Base-by-base conservation (phyloP, 1,140 invertebrate species). In the Medauroidea extradentata region DNA sequence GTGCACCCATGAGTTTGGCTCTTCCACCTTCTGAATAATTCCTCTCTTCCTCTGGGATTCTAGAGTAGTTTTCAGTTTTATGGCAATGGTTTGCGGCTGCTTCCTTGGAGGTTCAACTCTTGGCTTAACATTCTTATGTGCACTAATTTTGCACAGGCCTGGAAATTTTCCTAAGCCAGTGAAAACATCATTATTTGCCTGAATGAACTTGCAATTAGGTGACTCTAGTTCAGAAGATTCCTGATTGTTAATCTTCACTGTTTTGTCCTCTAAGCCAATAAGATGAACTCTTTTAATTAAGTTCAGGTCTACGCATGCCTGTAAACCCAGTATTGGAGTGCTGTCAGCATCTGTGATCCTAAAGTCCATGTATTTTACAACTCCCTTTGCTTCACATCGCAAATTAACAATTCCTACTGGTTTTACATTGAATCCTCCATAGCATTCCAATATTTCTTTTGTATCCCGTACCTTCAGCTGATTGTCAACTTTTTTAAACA, bases 61-160 rank as follows among this genome's bases (percentile, higher is more conserved):
- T 46, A 75, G 63, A 63, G 68, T 63, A 49, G 62, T 46, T 67
- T 71, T 71, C 18, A 76, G 58, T 49, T 67, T 60, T 34, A 70
- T 54, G 43, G 58, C 49, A 23, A 75, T 48, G 23, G 60, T 54
- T 52, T 75, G 70, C 29, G 74, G 73, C 23, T 76, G 49, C 61
- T 65, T 71, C 34, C 71, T 61, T 18, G 68, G 62, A 39, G 69
- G 58, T 63, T 69, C 55, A 2, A 70, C 63, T 64, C 58, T 42
- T 50, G 65, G 67, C 55, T 62, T 54, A 67, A 59, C 57, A 65
- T 63, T 25, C 9, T 64, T 54, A 49, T 62, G 62, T 39, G 63
- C 5, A 41, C 59, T 54, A 13, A 66, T 63, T 41, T 65, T 23
- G 51, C 52, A 60, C 27, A 48, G 54, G 1, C 27, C 49, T 39